Conservation (phyloP, 2,113 vertebrate species). For the Sinocyclocheilus anophthalmus region DNA sequence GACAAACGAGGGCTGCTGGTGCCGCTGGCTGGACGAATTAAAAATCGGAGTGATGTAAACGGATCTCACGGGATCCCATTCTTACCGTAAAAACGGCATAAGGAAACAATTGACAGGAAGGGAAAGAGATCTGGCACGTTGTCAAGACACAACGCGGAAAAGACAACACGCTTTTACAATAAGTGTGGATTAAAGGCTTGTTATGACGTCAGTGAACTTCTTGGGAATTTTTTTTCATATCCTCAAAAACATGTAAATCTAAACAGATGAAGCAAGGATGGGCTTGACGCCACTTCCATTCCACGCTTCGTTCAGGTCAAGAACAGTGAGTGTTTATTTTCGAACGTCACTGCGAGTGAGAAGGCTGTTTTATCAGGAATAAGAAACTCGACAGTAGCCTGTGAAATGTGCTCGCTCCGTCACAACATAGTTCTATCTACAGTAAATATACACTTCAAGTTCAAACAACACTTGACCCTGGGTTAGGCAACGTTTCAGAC, state of each 20-base stretch:
- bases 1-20: conserved; percentile 50
- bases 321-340: conserved; percentile 7
- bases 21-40: conserved; percentile 41
- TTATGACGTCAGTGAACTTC: conserved; percentile 62
- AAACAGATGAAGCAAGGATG: conserved; percentile 29
- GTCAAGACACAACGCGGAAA: conserved; percentile 58
- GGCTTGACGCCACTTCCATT: not conserved
- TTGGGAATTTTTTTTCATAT: conserved; percentile 38
- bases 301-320: not conserved
- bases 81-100: conserved; percentile 72
- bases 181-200: conserved; percentile 40
- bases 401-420: not conserved
- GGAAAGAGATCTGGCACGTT: conserved; percentile 64
- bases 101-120: conserved; percentile 71
- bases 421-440: not conserved
- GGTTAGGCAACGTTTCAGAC: not conserved
- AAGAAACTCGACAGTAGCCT: not conserved
- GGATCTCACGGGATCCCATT: conserved; percentile 65
- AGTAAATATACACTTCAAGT: not conserved
- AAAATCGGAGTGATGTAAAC: conserved; percentile 69
- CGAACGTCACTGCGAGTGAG: not conserved
- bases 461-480: not conserved
- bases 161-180: conserved; percentile 49
- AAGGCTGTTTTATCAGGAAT: not conserved
- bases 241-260: conserved; percentile 16